Conservation (phyloP, 2,888 invertebrate species). For the Hyalella azteca region DNA sequence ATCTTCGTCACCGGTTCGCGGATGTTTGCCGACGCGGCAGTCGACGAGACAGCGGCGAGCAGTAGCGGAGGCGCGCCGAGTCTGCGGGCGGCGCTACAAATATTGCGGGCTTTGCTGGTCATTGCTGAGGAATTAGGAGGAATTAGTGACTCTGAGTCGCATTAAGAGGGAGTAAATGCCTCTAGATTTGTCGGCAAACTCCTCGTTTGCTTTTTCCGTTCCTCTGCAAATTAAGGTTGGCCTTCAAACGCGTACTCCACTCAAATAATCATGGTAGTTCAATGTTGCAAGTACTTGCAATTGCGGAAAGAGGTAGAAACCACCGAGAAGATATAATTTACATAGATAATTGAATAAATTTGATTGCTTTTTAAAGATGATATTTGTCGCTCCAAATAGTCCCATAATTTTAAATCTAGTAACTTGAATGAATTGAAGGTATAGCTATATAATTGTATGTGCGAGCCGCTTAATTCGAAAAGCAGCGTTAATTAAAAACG, state of each 20-base stretch:
- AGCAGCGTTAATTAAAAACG: too few species aligned
- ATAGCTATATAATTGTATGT: too few species aligned
- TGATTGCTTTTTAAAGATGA: too few species aligned
- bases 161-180: conserved; percentile 27
- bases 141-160: conserved; percentile 23
- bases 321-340: not conserved
- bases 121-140: conserved; percentile 29
- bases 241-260: not conserved
- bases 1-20: too few species aligned
- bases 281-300: not conserved
- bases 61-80: not conserved
- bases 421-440: too few species aligned
- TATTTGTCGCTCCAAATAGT: too few species aligned
- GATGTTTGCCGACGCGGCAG: not conserved
- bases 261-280: not conserved
- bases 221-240: not conserved
- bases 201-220: conserved; percentile 11
- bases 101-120: conserved; percentile 28
- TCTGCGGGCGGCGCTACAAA: not conserved
- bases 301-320: not conserved
- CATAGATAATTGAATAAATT: not conserved
- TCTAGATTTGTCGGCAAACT: conserved; percentile 28
- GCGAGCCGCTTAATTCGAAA: too few species aligned
- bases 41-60: not conserved
- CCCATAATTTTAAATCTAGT: too few species aligned